These are phyloP conservation scores for Ernsta delagoae DNA, from an alignment of 2,888 invertebrate genomes.

Conservation along the genomic window DNA sequence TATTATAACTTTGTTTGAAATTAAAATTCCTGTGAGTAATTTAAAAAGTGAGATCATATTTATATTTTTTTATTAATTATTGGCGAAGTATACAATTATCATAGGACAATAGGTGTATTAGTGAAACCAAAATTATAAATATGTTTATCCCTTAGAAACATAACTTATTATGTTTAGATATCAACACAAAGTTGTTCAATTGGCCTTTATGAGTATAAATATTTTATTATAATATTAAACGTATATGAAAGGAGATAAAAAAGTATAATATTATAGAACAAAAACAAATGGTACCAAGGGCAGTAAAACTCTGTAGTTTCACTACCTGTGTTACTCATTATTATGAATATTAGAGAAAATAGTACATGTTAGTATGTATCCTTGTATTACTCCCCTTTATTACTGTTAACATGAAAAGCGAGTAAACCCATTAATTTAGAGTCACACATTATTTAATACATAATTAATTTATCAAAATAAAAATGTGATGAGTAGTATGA, in stretches of 20 bases:
- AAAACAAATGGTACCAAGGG: neutral
- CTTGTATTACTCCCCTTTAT: constrained; percentile 10
- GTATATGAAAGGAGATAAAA: neutral
- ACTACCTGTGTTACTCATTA: constrained; percentile 31
- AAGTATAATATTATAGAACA: neutral
- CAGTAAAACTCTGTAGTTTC: neutral
- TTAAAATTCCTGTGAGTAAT: constrained; percentile 47
- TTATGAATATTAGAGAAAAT: constrained; percentile 51
- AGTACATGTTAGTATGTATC: constrained; percentile 37
- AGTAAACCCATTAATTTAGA: constrained; percentile 3
- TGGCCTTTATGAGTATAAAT: constrained; percentile 12
- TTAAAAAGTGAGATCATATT: constrained; percentile 54
- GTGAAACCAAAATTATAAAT: constrained; percentile 41
- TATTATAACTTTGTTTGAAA: constrained; percentile 40
- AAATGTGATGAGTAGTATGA: constrained; percentile 21
- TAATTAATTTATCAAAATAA: neutral
- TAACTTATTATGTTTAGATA: constrained; percentile 12
- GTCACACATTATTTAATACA: constrained; percentile 10
- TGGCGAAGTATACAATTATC: constrained; percentile 46
- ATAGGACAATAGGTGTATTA: no score
- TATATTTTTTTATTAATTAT: constrained; percentile 53
- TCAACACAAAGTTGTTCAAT: constrained; percentile 34
- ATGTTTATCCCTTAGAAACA: constrained; percentile 9
- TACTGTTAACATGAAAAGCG: constrained; percentile 10
- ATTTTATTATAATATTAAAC: neutral